Evolutionary conservation across 2,113 vertebrate genomes (phyloP).

Genomic region (Sclerurus mexicanus): DNA sequence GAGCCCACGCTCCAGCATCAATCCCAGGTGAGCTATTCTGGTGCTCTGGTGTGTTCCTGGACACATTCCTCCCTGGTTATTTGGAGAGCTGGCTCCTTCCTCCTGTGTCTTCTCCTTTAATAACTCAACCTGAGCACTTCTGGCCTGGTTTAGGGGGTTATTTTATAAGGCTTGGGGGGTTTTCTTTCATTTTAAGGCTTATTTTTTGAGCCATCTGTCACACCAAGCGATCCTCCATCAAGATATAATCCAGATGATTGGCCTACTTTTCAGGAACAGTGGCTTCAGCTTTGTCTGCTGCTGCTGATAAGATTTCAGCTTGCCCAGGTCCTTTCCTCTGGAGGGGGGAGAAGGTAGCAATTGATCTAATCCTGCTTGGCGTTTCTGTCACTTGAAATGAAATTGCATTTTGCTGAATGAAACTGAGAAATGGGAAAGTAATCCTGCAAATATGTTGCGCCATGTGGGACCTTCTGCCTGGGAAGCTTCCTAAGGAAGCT

Average conservation of each 20-base stretch:
- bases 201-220: slow-evolving; percentile 24
- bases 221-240: background rate
- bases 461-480: background rate
- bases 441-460: background rate
- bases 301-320: background rate
- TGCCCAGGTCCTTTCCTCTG: background rate
- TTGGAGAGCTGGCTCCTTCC: background rate
- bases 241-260: slow-evolving; percentile 6
- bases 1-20: background rate
- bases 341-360: background rate
- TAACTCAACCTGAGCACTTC: background rate
- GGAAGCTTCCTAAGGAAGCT: background rate
- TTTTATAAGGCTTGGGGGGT: background rate
- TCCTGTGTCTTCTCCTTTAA: background rate
- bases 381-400: slow-evolving; percentile 47
- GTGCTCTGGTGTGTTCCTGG: background rate
- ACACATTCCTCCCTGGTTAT: background rate
- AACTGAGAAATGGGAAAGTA: slow-evolving; percentile 40
- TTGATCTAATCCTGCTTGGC: slow-evolving; percentile 51
- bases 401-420: slow-evolving; percentile 45
- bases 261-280: background rate
- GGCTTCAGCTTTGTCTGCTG: background rate
- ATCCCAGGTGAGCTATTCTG: background rate
- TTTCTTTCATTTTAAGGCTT: background rate
- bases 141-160: background rate